phyloP scores from a whole-genome alignment of 2,888 invertebrate genomes.

The Leptopilina drosophilae region DNA sequence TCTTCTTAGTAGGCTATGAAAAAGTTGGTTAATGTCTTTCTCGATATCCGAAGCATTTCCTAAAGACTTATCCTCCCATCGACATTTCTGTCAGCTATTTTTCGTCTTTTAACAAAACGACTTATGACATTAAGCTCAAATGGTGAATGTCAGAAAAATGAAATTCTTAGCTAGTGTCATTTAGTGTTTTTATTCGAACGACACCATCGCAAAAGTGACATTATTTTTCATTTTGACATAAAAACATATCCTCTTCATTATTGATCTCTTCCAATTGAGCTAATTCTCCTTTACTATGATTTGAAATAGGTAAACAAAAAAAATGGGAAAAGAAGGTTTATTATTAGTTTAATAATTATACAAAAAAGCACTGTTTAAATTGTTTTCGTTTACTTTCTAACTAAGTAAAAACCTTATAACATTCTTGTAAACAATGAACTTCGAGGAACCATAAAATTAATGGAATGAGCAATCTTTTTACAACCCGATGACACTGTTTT shows the following conservation, averaged over 20 bases:
- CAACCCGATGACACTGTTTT: no score
- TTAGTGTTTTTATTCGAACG: background rate
- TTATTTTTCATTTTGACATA: background rate
- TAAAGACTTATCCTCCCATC: conserved; percentile 16
- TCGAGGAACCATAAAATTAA: no score
- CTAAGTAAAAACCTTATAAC: no score
- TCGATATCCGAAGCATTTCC: conserved; percentile 28
- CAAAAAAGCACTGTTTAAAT: no score
- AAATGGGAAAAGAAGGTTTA: no score
- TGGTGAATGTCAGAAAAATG: conserved; percentile 47
- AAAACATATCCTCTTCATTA: background rate
- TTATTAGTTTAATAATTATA: no score
- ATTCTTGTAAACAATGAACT: no score
- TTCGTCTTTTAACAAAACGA: conserved; percentile 47
- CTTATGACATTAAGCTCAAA: conserved; percentile 58
- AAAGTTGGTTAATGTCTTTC: conserved; percentile 21
- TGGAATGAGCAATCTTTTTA: no score
- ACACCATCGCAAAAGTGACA: background rate
- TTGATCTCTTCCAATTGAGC: no score
- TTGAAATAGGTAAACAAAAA: no score
- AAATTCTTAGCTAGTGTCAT: background rate
- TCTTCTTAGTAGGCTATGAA: background rate
- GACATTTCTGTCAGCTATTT: conserved; percentile 10
- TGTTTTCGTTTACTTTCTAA: no score
- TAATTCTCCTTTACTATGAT: no score